These are phyloP conservation scores for Lucifuga dentata DNA, from an alignment of 2,113 vertebrate species.

Conservation along the genomic window DNA sequence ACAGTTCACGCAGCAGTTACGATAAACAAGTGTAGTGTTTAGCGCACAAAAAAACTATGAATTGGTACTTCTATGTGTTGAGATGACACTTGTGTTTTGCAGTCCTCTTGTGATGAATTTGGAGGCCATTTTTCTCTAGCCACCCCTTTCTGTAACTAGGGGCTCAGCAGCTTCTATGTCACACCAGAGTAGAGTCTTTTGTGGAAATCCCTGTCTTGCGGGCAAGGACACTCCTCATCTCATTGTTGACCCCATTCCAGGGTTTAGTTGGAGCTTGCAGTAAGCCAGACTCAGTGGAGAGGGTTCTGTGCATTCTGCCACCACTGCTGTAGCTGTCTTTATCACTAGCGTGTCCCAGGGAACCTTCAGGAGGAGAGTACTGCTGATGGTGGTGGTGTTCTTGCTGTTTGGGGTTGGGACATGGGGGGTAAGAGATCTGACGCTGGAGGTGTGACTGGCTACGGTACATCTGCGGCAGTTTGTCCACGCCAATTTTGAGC, in stretches of 20 bases:
- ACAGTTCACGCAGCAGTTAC: neutral
- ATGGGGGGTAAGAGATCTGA: constrained; percentile 78
- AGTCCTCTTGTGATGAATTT: neutral
- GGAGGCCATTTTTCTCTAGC: constrained; percentile 3
- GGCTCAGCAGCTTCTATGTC: constrained; percentile 50
- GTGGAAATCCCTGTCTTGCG: constrained; percentile 75
- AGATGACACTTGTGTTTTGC: constrained; percentile 6
- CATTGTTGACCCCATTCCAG: constrained; percentile 87
- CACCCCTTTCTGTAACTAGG: neutral
- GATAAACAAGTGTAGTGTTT: neutral
- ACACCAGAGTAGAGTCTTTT: constrained; percentile 93
- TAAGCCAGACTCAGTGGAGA: constrained; percentile 79
- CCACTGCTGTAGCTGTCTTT: constrained; percentile 67
- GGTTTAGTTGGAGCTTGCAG: constrained; percentile 79
- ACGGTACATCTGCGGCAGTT: constrained; percentile 59
- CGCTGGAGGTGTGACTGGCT: constrained; percentile 80
- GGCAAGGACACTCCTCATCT: constrained; percentile 86
- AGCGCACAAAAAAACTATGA: neutral
- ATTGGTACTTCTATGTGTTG: neutral
- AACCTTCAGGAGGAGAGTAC: constrained; percentile 63
- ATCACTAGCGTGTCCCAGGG: constrained; percentile 62
- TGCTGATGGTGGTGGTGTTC: constrained; percentile 67
- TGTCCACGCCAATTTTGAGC: constrained; percentile 75
- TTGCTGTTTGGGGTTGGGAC: constrained; percentile 66
- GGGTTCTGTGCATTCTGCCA: constrained; percentile 80